These are phyloP conservation scores for Lepisosteus osseus DNA, from an alignment of 2,113 vertebrate species.

Conservation along the genomic window DNA sequence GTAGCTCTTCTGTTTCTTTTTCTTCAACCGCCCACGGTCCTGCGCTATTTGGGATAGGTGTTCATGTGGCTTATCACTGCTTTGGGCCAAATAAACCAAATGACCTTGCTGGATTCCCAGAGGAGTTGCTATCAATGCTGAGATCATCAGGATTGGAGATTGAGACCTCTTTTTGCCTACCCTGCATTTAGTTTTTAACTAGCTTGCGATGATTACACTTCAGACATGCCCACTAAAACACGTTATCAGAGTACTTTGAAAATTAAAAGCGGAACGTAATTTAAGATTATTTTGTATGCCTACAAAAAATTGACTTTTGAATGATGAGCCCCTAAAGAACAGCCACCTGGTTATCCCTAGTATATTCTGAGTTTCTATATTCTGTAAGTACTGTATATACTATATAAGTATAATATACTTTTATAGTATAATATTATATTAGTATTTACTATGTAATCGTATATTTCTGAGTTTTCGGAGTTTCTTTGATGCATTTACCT, in stretches of 20 bases:
- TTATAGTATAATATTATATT: too few relatives aligned
- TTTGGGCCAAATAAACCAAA: too few relatives aligned
- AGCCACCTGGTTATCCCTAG: too few relatives aligned
- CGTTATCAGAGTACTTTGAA: neutral
- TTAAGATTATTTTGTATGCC: neutral
- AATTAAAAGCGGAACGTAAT: neutral
- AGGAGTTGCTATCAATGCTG: constrained; percentile 58
- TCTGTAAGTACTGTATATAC: too few relatives aligned
- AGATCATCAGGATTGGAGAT: constrained; percentile 64
- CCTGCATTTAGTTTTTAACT: neutral
- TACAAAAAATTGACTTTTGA: too few relatives aligned
- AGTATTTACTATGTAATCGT: too few relatives aligned
- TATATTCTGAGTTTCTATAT: too few relatives aligned
- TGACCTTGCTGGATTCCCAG: constrained; percentile 37
- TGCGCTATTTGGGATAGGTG: constrained; percentile 40
- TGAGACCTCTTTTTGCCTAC: constrained; percentile 71
- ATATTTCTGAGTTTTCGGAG: too few relatives aligned
- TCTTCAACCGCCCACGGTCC: neutral
- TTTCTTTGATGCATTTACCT: too few relatives aligned
- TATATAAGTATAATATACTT: too few relatives aligned
- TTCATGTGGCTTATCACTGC: constrained; percentile 27
- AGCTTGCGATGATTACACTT: neutral
- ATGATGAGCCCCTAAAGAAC: too few relatives aligned
- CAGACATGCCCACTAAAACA: neutral
- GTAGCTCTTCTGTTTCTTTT: too few relatives aligned